Conservation (phyloP, 2,888 invertebrate genomes). For the Yponomeuta cagnagella region DNA sequence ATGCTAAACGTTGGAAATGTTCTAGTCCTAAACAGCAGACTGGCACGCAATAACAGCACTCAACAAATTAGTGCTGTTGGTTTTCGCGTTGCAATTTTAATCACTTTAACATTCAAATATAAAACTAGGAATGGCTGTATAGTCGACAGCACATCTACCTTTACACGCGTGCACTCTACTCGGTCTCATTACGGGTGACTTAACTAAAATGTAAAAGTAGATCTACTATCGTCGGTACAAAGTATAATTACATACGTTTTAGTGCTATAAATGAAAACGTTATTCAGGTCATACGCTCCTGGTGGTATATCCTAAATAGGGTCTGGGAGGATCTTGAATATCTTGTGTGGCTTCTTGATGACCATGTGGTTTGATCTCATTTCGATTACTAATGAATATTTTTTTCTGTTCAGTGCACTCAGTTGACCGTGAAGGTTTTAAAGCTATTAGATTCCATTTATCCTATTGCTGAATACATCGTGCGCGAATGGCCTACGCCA, state of each 20-base stretch:
- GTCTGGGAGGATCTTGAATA: not conserved
- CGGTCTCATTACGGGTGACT: too few species aligned
- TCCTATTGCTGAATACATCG: not conserved
- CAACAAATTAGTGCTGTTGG: not conserved
- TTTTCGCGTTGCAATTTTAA: not conserved
- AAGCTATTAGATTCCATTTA: not conserved
- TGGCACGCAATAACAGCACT: slow-evolving; percentile 5
- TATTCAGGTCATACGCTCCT: slow-evolving; percentile 6
- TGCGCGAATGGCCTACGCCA: not conserved
- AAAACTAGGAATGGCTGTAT: not conserved
- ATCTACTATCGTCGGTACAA: too few species aligned
- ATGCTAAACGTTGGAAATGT: not conserved
- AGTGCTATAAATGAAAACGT: not conserved
- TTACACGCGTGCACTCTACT: too few species aligned
- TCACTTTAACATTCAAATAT: not conserved
- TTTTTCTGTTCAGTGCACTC: not conserved
- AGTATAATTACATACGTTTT: not conserved
- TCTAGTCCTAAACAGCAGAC: not conserved
- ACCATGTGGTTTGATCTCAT: not conserved
- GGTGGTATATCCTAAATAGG: not conserved
- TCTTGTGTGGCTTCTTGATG: not conserved
- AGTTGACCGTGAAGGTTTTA: not conserved
- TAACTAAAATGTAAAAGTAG: too few species aligned
- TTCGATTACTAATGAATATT: not conserved
- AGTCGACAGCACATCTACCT: too few species aligned